These are phyloP conservation scores for Enteromius anoplus DNA, from an alignment of 2,797 vertebrate genomes.

Conservation along the genomic window DNA sequence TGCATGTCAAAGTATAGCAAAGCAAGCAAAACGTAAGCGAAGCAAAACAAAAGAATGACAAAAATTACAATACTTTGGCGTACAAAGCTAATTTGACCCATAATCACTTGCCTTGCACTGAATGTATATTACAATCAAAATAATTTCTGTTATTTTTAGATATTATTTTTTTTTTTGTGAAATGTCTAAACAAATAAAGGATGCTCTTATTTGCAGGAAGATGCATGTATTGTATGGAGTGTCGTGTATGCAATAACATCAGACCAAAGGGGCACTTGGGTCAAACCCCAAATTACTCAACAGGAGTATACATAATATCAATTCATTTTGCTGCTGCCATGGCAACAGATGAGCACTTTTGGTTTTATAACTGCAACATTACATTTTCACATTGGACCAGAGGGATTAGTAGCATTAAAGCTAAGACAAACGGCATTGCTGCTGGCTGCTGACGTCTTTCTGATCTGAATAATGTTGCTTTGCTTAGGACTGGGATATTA, in stretches of 20 bases:
- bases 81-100: no score
- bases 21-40: no score
- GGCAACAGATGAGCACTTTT: slow-evolving; percentile 13
- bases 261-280: not conserved
- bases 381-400: not conserved
- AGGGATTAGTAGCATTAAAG: not conserved
- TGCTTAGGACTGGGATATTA: slow-evolving; percentile 38
- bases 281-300: not conserved
- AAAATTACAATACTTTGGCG: no score
- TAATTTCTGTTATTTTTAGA: not conserved
- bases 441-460: slow-evolving; percentile 48
- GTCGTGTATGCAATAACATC: not conserved
- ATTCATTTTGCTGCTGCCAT: slow-evolving; percentile 8
- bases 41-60: no score
- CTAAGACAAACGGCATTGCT: slow-evolving; percentile 45
- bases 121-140: not conserved
- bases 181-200: not conserved
- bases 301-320: not conserved
- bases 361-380: not conserved
- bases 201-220: not conserved
- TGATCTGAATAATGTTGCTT: slow-evolving; percentile 48
- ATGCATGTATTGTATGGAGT: slow-evolving; percentile 2
- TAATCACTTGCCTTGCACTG: no score
- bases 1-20: no score
- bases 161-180: not conserved